Base-by-base conservation (phyloP, 2,113 vertebrate genomes). In the Urocynchramus pylzowi region DNA sequence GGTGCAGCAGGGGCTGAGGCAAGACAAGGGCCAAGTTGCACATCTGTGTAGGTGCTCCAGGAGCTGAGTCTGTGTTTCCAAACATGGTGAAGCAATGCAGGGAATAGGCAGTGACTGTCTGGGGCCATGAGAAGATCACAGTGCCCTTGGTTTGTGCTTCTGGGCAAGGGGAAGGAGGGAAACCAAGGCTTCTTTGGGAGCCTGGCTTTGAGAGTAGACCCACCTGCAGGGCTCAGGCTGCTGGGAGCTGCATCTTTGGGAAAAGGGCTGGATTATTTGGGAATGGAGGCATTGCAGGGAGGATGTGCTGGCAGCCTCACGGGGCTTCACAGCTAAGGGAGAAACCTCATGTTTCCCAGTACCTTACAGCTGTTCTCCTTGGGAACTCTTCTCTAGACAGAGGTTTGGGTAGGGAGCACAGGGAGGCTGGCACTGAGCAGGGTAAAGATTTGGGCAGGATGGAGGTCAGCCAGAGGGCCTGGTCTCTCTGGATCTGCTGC, bases 111-210 rank as follows among this genome's bases (percentile, higher is more conserved):
- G 4, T 0, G 28, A 6, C 63, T 82, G 79, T n/a, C 28, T 1
- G 13, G 44, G 67, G 77, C 17, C 28, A 5, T 20, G 68, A 30
- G 63, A 61, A 81, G 70, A 30, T 39, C 0, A 0, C 1, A 4
- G 61, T 49, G 71, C 67, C 44, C 87, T 47, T 45, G 45, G 59
- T 69, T 60, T 50, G 37, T 90, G 57, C 50, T 88, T 45, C 49
- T 64, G 78, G 81, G 57, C 41, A 33, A 15, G 31, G 0, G 9
- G 60, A 21, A 54, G 35, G 49, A 50, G 76, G 65, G 33, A 59
- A 87, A 16, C 11, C 0, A 18, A 41, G 31, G 47, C 13, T 47
- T 39, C 69, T 67, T 45, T 7, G 33, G 44, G 61, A 82, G 24
- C 2, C 0, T 27, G 30, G 21, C 60, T 77, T 54, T 54, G 64